Conservation (phyloP, 2,888 invertebrate species). For the Anorthoa munda region DNA sequence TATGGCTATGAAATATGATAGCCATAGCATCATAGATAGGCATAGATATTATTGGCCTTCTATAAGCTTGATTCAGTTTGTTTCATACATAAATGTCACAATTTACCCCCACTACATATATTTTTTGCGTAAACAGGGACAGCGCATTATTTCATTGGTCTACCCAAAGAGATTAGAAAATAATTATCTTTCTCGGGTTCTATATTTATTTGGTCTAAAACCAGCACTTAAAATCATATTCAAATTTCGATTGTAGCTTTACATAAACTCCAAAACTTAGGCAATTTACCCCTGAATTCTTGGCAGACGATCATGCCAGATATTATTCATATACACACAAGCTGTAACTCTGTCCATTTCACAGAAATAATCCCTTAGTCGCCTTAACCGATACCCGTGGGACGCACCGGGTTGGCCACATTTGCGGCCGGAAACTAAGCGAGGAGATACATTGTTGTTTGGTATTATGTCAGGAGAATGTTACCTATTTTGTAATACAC, state of each 20-base stretch:
- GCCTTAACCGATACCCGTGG: slow-evolving; percentile 51
- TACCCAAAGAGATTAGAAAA: neutral
- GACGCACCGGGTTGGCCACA: slow-evolving; percentile 18
- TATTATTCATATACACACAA: slow-evolving; percentile 18
- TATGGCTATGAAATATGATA: too few species aligned
- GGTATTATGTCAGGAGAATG: slow-evolving; percentile 5
- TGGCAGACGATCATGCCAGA: neutral
- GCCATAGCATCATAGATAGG: too few species aligned
- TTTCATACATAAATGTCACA: too few species aligned
- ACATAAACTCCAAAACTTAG: neutral
- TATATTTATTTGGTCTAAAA: neutral
- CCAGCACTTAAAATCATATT: neutral
- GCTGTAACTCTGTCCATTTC: slow-evolving; percentile 7
- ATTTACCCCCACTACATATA: too few species aligned
- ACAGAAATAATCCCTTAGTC: slow-evolving; percentile 43
- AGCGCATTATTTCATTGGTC: too few species aligned
- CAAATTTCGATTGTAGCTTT: neutral
- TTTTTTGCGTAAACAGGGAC: too few species aligned
- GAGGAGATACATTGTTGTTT: slow-evolving; percentile 17
- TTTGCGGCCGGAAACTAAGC: slow-evolving; percentile 29
- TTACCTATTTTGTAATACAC: neutral
- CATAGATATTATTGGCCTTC: too few species aligned
- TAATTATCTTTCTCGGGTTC: neutral
- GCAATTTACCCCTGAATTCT: neutral
- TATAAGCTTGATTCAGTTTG: too few species aligned